phyloP scores from a whole-genome alignment of 2,113 vertebrate species.

The Lepisosteus osseus region DNA sequence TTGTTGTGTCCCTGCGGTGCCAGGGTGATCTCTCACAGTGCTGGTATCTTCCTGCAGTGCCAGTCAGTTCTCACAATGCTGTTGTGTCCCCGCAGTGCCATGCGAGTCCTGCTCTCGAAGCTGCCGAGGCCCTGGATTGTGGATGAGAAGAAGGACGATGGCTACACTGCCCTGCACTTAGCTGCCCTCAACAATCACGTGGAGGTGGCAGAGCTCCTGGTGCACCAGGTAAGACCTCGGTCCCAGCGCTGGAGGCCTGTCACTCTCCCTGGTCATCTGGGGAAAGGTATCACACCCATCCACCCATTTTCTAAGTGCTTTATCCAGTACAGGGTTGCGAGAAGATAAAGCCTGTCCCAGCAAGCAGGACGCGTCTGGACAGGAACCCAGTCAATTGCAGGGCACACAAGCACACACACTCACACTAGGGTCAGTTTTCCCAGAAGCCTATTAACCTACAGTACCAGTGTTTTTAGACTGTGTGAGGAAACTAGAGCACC shows the following conservation, averaged over 20 bases:
- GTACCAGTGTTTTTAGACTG: no score
- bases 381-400: not conserved
- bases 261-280: no score
- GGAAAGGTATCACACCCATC: no score
- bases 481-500: no score
- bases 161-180: conserved; percentile 94
- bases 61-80: not conserved
- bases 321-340: no score
- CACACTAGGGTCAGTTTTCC: no score
- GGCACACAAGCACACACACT: no score
- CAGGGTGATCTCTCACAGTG: not conserved
- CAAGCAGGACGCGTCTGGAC: no score
- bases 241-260: not conserved
- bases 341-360: no score
- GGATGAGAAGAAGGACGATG: conserved; percentile 97
- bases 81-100: conserved; percentile 71
- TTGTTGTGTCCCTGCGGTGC: not conserved
- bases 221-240: conserved; percentile 85
- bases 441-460: no score
- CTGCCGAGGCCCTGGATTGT: conserved; percentile 96
- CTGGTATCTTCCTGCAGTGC: not conserved
- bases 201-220: conserved; percentile 94
- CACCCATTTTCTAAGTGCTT: no score
- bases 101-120: conserved; percentile 94
- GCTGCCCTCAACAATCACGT: conserved; percentile 98